These are phyloP conservation scores for Euspilapteryx auroguttella DNA, from an alignment of 2,888 invertebrate species.

Conservation along the genomic window DNA sequence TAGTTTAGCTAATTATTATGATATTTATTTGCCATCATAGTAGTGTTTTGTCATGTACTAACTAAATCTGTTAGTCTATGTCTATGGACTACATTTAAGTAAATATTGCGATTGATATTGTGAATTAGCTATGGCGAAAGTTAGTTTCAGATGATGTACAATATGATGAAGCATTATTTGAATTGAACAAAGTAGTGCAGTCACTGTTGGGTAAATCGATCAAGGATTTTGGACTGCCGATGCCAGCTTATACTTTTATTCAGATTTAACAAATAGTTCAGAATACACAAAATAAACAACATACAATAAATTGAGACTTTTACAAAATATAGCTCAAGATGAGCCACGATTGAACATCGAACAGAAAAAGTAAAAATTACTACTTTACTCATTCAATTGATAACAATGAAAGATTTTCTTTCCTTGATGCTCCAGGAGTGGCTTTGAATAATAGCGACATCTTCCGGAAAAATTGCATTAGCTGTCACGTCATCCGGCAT, in stretches of 20 bases:
- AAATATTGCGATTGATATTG: conserved; percentile 12
- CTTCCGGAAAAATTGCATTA: too few relatives aligned
- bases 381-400: too few relatives aligned
- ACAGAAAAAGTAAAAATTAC: conserved; percentile 11
- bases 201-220: conserved; percentile 11
- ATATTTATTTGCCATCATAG: conserved; percentile 12
- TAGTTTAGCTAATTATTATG: conserved; percentile 11
- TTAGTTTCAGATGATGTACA: conserved; percentile 11
- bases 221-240: conserved; percentile 12
- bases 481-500: too few relatives aligned
- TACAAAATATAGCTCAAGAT: conserved; percentile 12
- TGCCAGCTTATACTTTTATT: conserved; percentile 13
- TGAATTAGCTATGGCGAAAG: conserved; percentile 12
- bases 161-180: conserved; percentile 13
- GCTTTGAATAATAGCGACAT: too few relatives aligned
- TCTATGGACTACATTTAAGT: conserved; percentile 12
- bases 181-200: conserved; percentile 11
- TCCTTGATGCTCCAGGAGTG: too few relatives aligned
- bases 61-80: conserved; percentile 10
- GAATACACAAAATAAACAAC: conserved; percentile 12
- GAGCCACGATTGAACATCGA: conserved; percentile 12
- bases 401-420: too few relatives aligned
- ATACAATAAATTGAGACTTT: conserved; percentile 11
- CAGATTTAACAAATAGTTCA: conserved; percentile 13
- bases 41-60: conserved; percentile 12